Conservation (phyloP, 1,140 invertebrate species). For the Drosophila funebris region DNA sequence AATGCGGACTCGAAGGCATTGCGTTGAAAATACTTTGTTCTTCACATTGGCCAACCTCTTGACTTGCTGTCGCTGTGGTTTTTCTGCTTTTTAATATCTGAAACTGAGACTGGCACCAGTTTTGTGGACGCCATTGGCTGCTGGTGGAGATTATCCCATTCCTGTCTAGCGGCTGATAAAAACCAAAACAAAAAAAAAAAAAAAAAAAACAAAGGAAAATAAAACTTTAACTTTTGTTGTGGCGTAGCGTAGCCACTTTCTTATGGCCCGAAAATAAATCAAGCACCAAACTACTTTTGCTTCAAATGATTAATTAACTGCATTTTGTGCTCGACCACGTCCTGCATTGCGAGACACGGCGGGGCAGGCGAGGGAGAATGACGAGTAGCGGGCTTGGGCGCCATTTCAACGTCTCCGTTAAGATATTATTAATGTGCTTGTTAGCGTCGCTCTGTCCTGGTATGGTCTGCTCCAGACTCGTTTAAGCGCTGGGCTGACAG, state of each 20-base stretch:
- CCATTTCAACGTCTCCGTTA: conserved; percentile 57
- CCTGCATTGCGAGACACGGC: neutral
- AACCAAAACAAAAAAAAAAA: neutral
- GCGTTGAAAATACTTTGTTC: too few relatives aligned
- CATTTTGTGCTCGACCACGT: conserved; percentile 64
- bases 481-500: neutral
- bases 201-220: conserved; percentile 36
- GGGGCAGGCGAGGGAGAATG: neutral
- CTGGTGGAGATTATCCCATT: neutral
- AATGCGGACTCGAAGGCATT: too few relatives aligned
- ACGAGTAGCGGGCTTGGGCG: conserved; percentile 23
- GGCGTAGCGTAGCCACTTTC: conserved; percentile 39
- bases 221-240: conserved; percentile 71
- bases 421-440: conserved; percentile 79
- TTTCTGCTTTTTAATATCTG: conserved; percentile 58
- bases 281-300: conserved; percentile 74
- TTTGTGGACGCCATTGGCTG: neutral
- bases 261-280: conserved; percentile 73
- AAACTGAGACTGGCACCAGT: conserved; percentile 15
- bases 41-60: too few relatives aligned
- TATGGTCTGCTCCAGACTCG: neutral
- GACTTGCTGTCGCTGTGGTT: conserved; percentile 43
- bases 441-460: conserved; percentile 45
- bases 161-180: too few relatives aligned
- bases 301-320: conserved; percentile 78